These are phyloP conservation scores for Aphidius colemani DNA, from an alignment of 2,888 invertebrate species.

Conservation along the genomic window DNA sequence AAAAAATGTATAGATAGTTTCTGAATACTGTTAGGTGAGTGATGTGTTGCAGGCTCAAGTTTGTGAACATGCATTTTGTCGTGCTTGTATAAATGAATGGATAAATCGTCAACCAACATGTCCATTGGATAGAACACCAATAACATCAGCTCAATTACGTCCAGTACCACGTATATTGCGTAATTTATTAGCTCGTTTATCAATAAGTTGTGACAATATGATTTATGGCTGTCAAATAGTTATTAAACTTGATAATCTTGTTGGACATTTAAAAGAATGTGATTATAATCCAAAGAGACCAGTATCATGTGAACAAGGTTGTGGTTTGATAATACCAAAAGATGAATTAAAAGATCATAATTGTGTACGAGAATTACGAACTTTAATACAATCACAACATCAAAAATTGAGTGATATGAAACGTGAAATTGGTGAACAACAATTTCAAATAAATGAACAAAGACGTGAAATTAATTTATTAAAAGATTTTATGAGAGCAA, in stretches of 20 bases:
- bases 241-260: conserved; percentile 83
- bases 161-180: conserved; percentile 92
- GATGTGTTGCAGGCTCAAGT: conserved; percentile 77
- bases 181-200: conserved; percentile 86
- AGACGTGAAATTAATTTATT: conserved; percentile 85
- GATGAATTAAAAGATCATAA: conserved; percentile 94
- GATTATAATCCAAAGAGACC: conserved; percentile 93
- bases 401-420: conserved; percentile 85
- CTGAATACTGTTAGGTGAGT: conserved; percentile 50
- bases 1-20: conserved; percentile 34
- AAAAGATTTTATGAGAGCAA: conserved; percentile 93
- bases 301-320: conserved; percentile 90
- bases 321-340: conserved; percentile 92
- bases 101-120: conserved; percentile 91
- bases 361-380: conserved; percentile 86
- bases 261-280: conserved; percentile 89
- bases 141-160: conserved; percentile 86
- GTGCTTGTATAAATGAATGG: conserved; percentile 94
- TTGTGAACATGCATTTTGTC: conserved; percentile 96
- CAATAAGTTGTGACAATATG: conserved; percentile 90
- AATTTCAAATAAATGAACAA: conserved; percentile 86
- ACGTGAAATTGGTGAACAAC: conserved; percentile 83
- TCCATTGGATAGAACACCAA: conserved; percentile 89
- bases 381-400: conserved; percentile 83
- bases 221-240: conserved; percentile 83